Percentiles rank a stretch among this genome's conserved stretches.
phyloP scores from a whole-genome alignment of 2,113 vertebrate species.

The Pelobates fuscus region DNA sequence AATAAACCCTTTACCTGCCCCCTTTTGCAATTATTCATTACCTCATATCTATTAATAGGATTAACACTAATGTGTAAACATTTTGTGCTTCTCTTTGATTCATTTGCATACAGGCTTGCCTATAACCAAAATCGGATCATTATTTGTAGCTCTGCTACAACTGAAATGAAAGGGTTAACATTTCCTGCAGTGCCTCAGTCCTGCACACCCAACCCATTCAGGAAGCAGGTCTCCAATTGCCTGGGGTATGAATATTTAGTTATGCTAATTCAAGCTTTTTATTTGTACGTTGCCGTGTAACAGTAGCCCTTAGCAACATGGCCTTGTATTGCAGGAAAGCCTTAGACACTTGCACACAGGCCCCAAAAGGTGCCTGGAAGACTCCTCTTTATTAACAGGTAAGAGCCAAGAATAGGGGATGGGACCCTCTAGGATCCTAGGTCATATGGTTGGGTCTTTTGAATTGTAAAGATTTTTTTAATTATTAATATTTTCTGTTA shows the following conservation, averaged over 20 bases:
- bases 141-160: too few relatives aligned
- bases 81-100: too few relatives aligned
- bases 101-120: too few relatives aligned
- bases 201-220: neutral
- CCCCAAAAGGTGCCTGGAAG: neutral
- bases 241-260: conserved; percentile 39
- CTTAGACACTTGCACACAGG: neutral
- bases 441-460: too few relatives aligned
- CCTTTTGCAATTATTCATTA: too few relatives aligned
- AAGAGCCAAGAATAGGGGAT: neutral
- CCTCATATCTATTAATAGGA: too few relatives aligned
- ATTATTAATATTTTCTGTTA: too few relatives aligned
- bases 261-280: conserved; percentile 35
- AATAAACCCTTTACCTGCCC: too few relatives aligned
- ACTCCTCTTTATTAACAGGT: neutral
- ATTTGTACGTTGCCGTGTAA: conserved; percentile 32
- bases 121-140: too few relatives aligned
- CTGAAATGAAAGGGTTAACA: conserved; percentile 5
- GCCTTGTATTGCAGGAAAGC: conserved; percentile 31
- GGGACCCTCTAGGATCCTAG: too few relatives aligned
- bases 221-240: conserved; percentile 16
- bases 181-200: conserved; percentile 8
- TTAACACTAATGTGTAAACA: too few relatives aligned
- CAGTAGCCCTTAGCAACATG: conserved; percentile 22
- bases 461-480: too few relatives aligned